Evolutionary conservation across 2,888 invertebrate species (phyloP), one percentile per base, ranked within the genome.

Genomic region (Chironomus tentans): DNA sequence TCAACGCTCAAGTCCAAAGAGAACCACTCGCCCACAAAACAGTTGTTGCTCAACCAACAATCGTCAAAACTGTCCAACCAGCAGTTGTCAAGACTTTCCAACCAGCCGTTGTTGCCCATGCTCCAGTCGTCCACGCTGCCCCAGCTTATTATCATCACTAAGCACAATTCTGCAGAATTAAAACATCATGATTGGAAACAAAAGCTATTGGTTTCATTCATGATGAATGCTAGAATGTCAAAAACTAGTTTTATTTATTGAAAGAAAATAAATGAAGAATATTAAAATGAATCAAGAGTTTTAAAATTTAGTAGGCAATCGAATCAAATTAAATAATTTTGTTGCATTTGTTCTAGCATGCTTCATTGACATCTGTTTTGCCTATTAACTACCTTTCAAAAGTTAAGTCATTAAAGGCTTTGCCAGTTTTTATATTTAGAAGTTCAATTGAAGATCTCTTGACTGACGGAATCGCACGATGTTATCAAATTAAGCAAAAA

Each of bases 1-100:
- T 82, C 79, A 82, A 82, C 78, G 82, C 82, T 65, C 81, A 82
- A n/a, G 82, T 82, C 0, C 80, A 79, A 77, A 80, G 79, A 76
- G 80, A 80, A 78, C 81, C 82, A 46, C 78, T 81, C 12, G 79
- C 77, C 2, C 80, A 78, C 48, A 78, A 78, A 69, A 79, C 78
- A 10, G 77, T 78, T 13, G 77, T 78, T 47, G 78, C 78, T 12
- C 79, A 77, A 10, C 73, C 78, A 56, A 77, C 78, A 46, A 77
- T 78, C 68, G 76, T 76, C 76, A 78, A 76, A 38, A 48, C 69
- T 38, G 69, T 69, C 61, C 62, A 61, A 46, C 48, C 69, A 68
- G 72, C 77, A 24, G 2, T 24, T 3, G 22, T 24, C 22, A 24
- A 24, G 5, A 68, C 76, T 38, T 22, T 68, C 22, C 77, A 76